These are phyloP conservation scores for Ictalurus furcatus DNA, from an alignment of 2,113 vertebrate genomes.

Conservation along the genomic window DNA sequence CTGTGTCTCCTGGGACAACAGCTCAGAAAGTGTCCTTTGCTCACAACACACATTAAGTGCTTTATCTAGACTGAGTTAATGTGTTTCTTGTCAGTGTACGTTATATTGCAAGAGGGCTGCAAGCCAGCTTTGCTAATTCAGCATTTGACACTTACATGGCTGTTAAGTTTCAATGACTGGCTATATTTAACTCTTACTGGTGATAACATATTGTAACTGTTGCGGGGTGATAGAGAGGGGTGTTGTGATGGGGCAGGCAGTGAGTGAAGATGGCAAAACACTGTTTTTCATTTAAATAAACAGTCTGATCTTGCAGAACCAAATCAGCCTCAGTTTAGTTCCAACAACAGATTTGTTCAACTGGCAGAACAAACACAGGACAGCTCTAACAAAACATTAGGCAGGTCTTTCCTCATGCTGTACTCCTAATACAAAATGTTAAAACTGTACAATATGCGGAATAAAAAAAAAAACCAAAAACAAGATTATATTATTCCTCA, in stretches of 20 bases:
- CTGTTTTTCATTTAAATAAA: constrained; percentile 46
- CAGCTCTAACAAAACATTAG: constrained; percentile 1
- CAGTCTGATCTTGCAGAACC: constrained; percentile 35
- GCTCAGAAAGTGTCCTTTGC: neutral
- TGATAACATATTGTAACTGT: constrained; percentile 21
- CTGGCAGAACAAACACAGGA: constrained; percentile 2
- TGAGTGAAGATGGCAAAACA: constrained; percentile 43
- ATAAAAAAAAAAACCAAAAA: neutral
- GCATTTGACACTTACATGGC: neutral
- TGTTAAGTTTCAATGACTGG: constrained; percentile 32
- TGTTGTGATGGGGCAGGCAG: neutral
- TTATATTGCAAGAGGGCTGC: neutral
- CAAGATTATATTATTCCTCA: neutral
- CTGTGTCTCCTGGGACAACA: neutral
- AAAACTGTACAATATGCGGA: no score
- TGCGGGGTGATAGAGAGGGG: constrained; percentile 12
- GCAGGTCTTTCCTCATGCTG: neutral
- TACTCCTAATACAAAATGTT: neutral
- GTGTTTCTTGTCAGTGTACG: neutral
- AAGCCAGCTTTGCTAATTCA: neutral
- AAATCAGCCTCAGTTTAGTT: constrained; percentile 10
- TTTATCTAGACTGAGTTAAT: neutral
- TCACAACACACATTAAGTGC: neutral
- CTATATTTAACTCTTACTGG: constrained; percentile 32
- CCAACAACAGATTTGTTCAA: constrained; percentile 13